Evolutionary conservation across 2,888 invertebrate genomes (phyloP), one percentile per base, ranked within the genome.

Genomic region (Gandaritis pyraliata): DNA sequence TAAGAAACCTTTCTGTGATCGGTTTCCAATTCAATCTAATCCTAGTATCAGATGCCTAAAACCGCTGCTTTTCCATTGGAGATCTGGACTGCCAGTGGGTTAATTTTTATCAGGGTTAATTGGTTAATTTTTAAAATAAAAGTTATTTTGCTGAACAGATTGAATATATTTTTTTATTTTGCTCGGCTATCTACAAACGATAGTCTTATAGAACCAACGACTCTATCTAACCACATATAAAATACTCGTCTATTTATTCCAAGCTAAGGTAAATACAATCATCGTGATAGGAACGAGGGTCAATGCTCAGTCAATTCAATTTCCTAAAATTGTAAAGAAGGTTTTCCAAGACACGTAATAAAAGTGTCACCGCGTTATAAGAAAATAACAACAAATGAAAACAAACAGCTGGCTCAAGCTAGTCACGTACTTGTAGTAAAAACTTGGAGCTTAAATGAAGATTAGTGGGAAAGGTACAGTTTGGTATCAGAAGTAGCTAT

Each of bases 381-480:
- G 61, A 69, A 69, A 68, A 59, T 48, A 61, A 38, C 48, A 61
- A 18, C 56, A 51, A 68, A 68, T 65, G 66, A 67, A 65, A 68
- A 66, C 57, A 61, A 65, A 70, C 63, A 64, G 61, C 58, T 11
- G 52, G 45, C 54, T 62, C 65, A 66, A 68, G 56, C 59, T 54
- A 64, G 70, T 66, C 70, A 70, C 70, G 70, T 68, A 62, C 63
- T 65, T 53, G 66, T 53, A 65, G 65, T 65, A 70, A 65, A 68
- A 70, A 68, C 64, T 70, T 64, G 54, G 41, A 63, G 58, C 61
- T 65, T 53, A 64, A 65, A 70, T 66, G 52, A 73, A 74, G 72
- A 73, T 77, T 71, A 74, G 72, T 72, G 70, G 65, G 65, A 64
- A n/a, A 70, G 66, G 48, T 69, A 68, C 61, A 54, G 61, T 69